Evolutionary conservation across 1,140 invertebrate genomes (phyloP).

Genomic region (Heliothis virescens): DNA sequence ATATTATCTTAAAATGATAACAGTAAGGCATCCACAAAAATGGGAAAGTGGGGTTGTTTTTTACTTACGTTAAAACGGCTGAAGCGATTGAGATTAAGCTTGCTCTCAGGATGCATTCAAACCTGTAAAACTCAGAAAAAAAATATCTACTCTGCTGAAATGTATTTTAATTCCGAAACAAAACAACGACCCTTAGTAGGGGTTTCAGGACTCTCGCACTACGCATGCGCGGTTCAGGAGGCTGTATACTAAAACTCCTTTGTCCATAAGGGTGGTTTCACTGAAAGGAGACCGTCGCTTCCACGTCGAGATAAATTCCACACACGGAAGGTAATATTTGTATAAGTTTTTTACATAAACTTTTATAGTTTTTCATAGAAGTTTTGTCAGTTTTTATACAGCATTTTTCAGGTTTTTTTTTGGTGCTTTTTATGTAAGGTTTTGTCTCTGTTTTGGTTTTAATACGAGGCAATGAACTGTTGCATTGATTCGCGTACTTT

Average conservation of each 20-base stretch:
- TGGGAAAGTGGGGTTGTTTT: no score
- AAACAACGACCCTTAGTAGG: slow-evolving; percentile 16
- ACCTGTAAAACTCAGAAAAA: no score
- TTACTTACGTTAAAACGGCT: no score
- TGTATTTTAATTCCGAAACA: background rate
- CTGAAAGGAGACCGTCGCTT: background rate
- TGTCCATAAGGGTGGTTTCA: slow-evolving; percentile 33
- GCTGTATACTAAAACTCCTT: slow-evolving; percentile 13
- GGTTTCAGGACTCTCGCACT: slow-evolving; percentile 8
- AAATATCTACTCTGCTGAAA: no score
- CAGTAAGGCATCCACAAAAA: no score
- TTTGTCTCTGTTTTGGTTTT: slow-evolving; percentile 5
- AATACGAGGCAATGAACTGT: background rate
- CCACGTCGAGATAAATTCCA: background rate
- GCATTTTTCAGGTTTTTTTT: background rate
- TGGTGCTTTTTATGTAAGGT: background rate
- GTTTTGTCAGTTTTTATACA: background rate
- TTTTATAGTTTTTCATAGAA: background rate
- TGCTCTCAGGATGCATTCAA: no score
- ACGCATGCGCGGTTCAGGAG: slow-evolving; percentile 42
- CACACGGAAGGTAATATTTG: background rate
- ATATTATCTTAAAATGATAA: no score
- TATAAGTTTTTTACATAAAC: slow-evolving; percentile 30
- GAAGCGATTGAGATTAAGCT: no score
- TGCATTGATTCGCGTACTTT: slow-evolving; percentile 7